These are phyloP conservation scores for Magallana angulata DNA, from an alignment of 1,140 invertebrate genomes.

Conservation along the genomic window DNA sequence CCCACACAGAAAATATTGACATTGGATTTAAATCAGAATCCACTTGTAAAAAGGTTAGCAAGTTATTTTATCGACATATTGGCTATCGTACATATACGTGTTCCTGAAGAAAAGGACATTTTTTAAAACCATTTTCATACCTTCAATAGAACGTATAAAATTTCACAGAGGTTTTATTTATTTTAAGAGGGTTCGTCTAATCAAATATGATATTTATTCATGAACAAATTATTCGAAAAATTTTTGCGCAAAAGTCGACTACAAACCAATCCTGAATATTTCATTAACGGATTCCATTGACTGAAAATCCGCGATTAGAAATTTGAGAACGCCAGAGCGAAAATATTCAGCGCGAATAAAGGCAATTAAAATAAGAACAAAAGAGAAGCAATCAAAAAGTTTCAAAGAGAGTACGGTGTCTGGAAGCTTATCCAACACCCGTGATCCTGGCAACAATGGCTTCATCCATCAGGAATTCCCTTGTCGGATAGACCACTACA, in stretches of 20 bases:
- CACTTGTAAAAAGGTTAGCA: too few species aligned
- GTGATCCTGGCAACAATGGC: background rate
- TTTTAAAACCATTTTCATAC: too few species aligned
- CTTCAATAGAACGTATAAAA: too few species aligned
- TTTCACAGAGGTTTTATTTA: too few species aligned
- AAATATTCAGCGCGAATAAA: background rate
- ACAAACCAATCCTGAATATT: background rate
- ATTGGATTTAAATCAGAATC: too few species aligned
- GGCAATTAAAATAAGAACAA: constrained; percentile 34
- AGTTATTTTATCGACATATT: too few species aligned
- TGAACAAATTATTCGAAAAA: background rate
- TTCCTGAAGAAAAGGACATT: too few species aligned
- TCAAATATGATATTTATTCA: constrained; percentile 2
- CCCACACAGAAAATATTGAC: too few species aligned
- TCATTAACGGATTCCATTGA: background rate
- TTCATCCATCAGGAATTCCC: constrained; percentile 11
- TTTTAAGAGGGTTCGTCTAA: too few species aligned
- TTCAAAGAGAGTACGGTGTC: background rate
- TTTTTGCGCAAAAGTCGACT: background rate
- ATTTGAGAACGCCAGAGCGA: background rate
- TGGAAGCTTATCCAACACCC: constrained; percentile 9
- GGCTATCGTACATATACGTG: too few species aligned
- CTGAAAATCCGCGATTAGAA: constrained; percentile 11
- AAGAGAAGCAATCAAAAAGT: background rate
- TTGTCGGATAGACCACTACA: background rate